Percentiles rank a stretch among this genome's conserved stretches.
phyloP scores from a whole-genome alignment of 2,888 invertebrate species.

The Acronicta aceris region DNA sequence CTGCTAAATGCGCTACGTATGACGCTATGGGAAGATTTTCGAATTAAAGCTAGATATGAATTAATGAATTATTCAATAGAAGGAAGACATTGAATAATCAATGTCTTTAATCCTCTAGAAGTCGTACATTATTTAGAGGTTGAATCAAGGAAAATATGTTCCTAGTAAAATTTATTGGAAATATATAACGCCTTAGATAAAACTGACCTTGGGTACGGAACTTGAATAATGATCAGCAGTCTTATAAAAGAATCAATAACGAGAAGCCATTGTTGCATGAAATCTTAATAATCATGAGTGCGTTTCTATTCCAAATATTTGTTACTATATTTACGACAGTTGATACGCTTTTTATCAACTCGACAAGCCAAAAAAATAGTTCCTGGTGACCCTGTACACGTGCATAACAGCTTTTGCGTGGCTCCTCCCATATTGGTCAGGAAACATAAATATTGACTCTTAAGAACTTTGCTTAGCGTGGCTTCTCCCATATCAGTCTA shows the following conservation, averaged over 20 bases:
- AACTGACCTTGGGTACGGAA: too few species aligned
- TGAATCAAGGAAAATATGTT: slow-evolving; percentile 23
- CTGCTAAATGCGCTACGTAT: too few species aligned
- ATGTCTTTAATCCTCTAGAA: background rate
- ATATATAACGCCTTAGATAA: slow-evolving; percentile 4
- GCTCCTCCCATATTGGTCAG: slow-evolving; percentile 30
- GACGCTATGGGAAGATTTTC: too few species aligned
- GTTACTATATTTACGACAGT: slow-evolving; percentile 27
- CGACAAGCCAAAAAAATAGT: slow-evolving; percentile 35
- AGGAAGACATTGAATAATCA: background rate
- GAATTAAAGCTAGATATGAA: too few species aligned
- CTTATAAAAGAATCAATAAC: background rate
- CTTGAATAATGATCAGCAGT: background rate
- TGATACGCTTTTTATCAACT: slow-evolving; percentile 36
- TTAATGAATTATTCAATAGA: background rate
- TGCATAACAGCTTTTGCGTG: slow-evolving; percentile 21
- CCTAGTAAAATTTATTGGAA: slow-evolving; percentile 9
- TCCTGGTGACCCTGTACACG: slow-evolving; percentile 46
- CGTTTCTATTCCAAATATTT: slow-evolving; percentile 30
- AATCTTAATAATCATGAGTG: background rate
- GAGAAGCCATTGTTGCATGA: background rate
- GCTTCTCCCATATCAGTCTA: slow-evolving; percentile 31
- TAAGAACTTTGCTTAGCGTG: slow-evolving; percentile 21
- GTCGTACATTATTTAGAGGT: slow-evolving; percentile 29
- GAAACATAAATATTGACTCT: background rate